Evolutionary conservation across 2,888 invertebrate genomes (phyloP).

Genomic region (Heliconius hortense): DNA sequence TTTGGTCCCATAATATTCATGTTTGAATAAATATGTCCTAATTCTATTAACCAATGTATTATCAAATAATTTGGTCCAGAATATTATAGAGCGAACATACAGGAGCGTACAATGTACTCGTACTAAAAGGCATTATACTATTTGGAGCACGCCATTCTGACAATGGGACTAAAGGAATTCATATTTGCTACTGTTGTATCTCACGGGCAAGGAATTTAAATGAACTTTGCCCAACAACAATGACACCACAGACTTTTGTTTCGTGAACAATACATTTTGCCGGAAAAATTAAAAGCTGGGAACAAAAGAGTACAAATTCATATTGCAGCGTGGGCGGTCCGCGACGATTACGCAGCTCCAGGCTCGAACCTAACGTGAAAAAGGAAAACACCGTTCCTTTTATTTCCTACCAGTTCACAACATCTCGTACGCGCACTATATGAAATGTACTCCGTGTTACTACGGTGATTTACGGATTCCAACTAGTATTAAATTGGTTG

Average conservation of each 20-base stretch:
- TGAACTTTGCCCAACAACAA: conserved; percentile 77
- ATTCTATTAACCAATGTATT: neutral
- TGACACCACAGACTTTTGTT: conserved; percentile 79
- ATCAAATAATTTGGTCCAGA: conserved; percentile 1
- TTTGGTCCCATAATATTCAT: neutral
- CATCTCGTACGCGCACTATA: conserved; percentile 34
- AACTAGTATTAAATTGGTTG: neutral
- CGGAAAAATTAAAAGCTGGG: conserved; percentile 79
- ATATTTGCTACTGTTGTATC: conserved; percentile 80
- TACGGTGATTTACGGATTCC: neutral
- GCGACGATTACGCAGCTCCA: conserved; percentile 53
- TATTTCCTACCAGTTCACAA: conserved; percentile 43
- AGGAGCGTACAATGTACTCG: conserved; percentile 46
- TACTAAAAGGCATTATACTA: conserved; percentile 69
- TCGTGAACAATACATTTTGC: conserved; percentile 78
- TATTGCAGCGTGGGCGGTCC: conserved; percentile 68
- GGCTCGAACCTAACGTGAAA: conserved; percentile 44
- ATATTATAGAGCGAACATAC: conserved; percentile 26
- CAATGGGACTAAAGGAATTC: conserved; percentile 79
- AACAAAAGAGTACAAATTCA: conserved; percentile 80
- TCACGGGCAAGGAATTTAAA: conserved; percentile 79
- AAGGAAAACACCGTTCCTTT: conserved; percentile 44
- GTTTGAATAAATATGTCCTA: neutral
- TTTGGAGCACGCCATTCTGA: conserved; percentile 70
- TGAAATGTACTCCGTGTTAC: conserved; percentile 26